Percentiles rank a stretch among this genome's conserved stretches.
Conservation (phyloP, 2,888 invertebrate species). For the Dorcus hopei region DNA sequence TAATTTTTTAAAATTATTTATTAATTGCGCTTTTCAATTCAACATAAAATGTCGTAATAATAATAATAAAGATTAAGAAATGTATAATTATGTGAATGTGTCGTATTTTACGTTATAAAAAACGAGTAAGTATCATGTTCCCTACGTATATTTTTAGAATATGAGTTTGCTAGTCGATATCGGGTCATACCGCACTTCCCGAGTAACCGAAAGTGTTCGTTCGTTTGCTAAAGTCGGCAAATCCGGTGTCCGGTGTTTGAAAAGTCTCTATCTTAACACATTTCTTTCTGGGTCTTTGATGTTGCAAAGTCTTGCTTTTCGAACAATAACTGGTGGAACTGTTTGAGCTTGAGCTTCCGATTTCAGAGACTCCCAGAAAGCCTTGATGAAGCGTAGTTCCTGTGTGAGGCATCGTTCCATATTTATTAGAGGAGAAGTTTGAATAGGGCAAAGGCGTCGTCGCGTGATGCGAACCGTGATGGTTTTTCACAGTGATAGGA, state of each 20-base stretch:
- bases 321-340: constrained; percentile 43
- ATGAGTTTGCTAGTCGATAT: constrained; percentile 13
- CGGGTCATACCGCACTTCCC: constrained; percentile 46
- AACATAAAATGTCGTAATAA: constrained; percentile 12
- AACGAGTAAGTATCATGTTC: neutral
- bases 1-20: neutral
- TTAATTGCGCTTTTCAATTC: neutral
- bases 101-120: neutral
- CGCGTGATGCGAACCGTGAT: constrained; percentile 34
- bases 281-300: constrained; percentile 43
- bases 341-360: constrained; percentile 45
- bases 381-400: constrained; percentile 47
- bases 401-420: constrained; percentile 43
- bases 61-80: neutral
- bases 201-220: constrained; percentile 42
- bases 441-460: constrained; percentile 31
- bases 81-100: neutral
- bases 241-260: constrained; percentile 42
- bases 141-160: constrained; percentile 13
- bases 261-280: constrained; percentile 49
- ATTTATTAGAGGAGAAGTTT: constrained; percentile 34
- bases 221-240: constrained; percentile 40
- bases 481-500: constrained; percentile 49
- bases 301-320: constrained; percentile 47
- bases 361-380: constrained; percentile 45